phyloP scores from a whole-genome alignment of 2,888 invertebrate species.

The Eilema caniola region DNA sequence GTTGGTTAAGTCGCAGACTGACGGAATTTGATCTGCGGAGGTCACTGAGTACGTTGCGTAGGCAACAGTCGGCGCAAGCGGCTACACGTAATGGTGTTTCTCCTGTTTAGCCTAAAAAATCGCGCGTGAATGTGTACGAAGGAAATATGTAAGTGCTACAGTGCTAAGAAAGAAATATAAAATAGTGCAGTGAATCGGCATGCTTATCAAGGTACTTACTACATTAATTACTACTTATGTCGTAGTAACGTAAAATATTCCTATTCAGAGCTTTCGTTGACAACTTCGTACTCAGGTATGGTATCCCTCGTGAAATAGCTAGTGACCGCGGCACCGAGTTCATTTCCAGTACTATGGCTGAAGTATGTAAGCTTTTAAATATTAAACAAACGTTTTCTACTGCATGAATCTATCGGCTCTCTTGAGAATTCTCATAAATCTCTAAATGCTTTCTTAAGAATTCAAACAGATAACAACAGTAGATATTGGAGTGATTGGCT shows the following conservation, averaged over 20 bases:
- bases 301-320: background rate
- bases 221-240: too few relatives aligned
- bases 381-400: background rate
- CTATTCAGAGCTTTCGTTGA: conserved; percentile 24
- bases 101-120: too few relatives aligned
- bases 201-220: too few relatives aligned
- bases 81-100: too few relatives aligned
- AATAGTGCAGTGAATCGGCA: too few relatives aligned
- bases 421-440: conserved; percentile 11
- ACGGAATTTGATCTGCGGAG: background rate
- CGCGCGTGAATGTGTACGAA: too few relatives aligned
- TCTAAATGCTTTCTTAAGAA: conserved; percentile 11
- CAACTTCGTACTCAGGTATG: conserved; percentile 30
- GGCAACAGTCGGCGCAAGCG: too few relatives aligned
- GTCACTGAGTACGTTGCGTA: background rate
- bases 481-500: conserved; percentile 15
- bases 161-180: too few relatives aligned
- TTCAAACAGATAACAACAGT: conserved; percentile 4
- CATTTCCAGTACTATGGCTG: conserved; percentile 10
- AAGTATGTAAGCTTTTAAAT: conserved; percentile 7
- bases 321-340: conserved; percentile 11
- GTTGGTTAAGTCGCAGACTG: background rate
- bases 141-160: too few relatives aligned
- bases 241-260: too few relatives aligned
- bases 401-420: background rate